Base-by-base conservation (phyloP, 2,888 invertebrate genomes). In the Artemia sinica region DNA sequence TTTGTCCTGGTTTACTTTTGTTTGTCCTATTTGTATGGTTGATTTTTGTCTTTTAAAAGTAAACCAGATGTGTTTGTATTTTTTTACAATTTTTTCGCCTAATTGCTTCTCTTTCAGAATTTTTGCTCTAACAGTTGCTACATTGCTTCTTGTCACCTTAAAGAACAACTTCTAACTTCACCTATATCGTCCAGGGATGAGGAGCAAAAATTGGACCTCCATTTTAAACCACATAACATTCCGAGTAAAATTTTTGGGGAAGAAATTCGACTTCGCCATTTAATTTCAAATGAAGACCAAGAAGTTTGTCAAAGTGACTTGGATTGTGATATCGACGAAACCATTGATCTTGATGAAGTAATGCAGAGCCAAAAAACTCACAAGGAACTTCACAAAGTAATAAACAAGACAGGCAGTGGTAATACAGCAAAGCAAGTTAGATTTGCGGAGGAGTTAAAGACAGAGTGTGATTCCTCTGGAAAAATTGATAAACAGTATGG, bases 121-220 rank as follows among this genome's bases (percentile, higher is more conserved):
- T 93, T 87, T 76, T 94, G 93, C 75, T 87, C 88, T 72, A 87
- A 87, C 73, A 78, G 80, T 67, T 94, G 94, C 76, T 92, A 87
- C 75, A 86, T 86, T 76, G 85, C 89, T 1, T 88, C 89, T 0
- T 82, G 84, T 75, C 86, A 85, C 77, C 80, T 92, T 28, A 86
- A 88, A 75, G 82, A 84, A 69, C 93, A 93, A 79, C 83, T 94
- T 76, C 80, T 87, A 63, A 85, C 86, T 0, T 86, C 87, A 75
- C 91, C 93, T 0, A 77, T 92, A 5, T 93, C 92, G 92, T 78
- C 88, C 50, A 82, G 91, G 69, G 85, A 88, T 72, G 80, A 84
- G 74, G 86, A 88, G 75, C 80, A 81, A 14, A 81, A 58, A 58
- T 28, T 58, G 10, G 8, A n/a, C 10, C 63, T 58, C 10, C n/a